Evolutionary conservation across 2,888 invertebrate species (phyloP), one percentile per base, ranked within the genome.

Genomic region (Cybosia mesomella): DNA sequence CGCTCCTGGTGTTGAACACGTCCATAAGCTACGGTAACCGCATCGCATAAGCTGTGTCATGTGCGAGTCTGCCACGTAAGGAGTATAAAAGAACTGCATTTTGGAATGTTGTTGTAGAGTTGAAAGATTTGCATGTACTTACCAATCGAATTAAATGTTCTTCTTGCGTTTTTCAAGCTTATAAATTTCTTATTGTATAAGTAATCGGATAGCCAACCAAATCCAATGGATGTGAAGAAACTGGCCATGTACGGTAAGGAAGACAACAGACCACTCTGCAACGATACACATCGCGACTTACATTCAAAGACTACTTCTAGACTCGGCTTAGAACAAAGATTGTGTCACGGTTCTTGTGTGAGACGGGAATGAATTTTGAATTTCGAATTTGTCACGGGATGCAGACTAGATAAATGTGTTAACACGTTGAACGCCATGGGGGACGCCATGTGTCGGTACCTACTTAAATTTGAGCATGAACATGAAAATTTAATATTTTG

Each of bases 241-340:
- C 96, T 95, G 0, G 90, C 92, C 1, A 97, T 85, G 77, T 97
- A 97, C 0, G 96, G 96, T 13, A 96, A 74, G 0, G 96, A 95
- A 0, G 96, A 96, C 0, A 96, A 78, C 0, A 95, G 66, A 32
- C 96, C 96, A 81, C 96, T 96, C 96, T 60, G 86, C 68, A 93
- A 93, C 32, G 3, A 58, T 21, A 32, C n/a, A 49, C 5, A 32
- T 43, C 18, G 18, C 1, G 18, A 18, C 43, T 18, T 43, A 28
- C 3, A 5, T 4, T 28, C 28, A 28, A 28, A 28, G 28, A 4
- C 2, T 28, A 28, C 28, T 28, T 4, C 28, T 28, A 28, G 28
- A 28, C 28, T 5, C 28, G 2, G 28, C 5, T 28, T 28, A 2
- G 28, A 28, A 4, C 5, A 28, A 28, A 28, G 5, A 28, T 58